Conservation (phyloP, 2,113 vertebrate species). For the Rhinoptilus africanus region DNA sequence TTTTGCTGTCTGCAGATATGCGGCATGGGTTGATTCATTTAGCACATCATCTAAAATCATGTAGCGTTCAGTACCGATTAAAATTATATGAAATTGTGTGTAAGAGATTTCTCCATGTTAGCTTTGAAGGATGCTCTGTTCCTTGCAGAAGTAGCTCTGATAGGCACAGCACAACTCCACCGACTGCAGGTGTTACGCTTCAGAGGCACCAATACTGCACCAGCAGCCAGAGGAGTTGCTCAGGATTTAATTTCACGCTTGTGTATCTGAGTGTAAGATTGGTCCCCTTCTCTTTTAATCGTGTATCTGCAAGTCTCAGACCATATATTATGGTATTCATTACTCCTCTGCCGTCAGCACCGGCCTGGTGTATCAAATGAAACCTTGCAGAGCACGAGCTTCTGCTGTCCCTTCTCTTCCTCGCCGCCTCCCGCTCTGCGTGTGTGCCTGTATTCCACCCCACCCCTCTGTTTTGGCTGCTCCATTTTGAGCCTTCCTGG, state of each 20-base stretch:
- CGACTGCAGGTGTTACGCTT: neutral
- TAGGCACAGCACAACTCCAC: neutral
- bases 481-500: neutral
- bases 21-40: slow-evolving; percentile 70
- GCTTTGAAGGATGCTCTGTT: slow-evolving; percentile 45
- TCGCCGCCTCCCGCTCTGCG: no score
- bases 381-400: neutral
- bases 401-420: neutral
- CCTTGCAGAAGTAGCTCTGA: neutral
- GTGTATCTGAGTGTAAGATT: neutral
- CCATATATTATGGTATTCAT: neutral
- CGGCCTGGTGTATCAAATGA: neutral
- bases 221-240: neutral
- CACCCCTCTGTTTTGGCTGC: neutral
- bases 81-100: slow-evolving; percentile 61
- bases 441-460: neutral
- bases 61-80: slow-evolving; percentile 56
- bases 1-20: slow-evolving; percentile 32
- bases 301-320: neutral
- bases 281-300: neutral
- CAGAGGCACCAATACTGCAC: accelerated
- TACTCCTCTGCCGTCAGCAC: neutral
- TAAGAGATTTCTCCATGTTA: neutral
- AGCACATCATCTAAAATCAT: slow-evolving; percentile 66
- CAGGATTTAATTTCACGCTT: neutral